These are phyloP conservation scores for Drosophila neoperkinsi DNA, from an alignment of 2,888 invertebrate genomes.

Conservation along the genomic window DNA sequence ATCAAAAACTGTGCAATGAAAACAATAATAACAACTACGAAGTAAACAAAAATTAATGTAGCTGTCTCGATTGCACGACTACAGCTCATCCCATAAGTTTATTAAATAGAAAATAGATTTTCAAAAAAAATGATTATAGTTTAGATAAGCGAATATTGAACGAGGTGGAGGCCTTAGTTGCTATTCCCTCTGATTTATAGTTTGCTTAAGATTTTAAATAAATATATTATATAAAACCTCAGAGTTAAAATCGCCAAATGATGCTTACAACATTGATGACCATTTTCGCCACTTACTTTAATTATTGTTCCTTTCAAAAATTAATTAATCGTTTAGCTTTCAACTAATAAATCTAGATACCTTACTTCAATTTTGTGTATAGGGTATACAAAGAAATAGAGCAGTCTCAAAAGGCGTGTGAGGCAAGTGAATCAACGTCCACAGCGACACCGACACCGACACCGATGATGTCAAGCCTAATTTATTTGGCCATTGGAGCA, in stretches of 20 bases:
- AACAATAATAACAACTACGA: constrained; percentile 35
- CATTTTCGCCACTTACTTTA: not conserved
- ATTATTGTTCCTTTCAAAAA: not conserved
- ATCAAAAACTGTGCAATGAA: constrained; percentile 61
- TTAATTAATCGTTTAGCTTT: not conserved
- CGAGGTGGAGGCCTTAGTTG: not conserved
- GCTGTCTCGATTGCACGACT: constrained; percentile 14
- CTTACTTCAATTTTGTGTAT: not conserved
- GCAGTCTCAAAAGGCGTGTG: constrained; percentile 23
- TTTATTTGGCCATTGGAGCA: constrained; percentile 50
- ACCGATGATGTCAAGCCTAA: constrained; percentile 63
- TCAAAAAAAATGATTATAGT: not conserved
- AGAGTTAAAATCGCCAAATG: not conserved
- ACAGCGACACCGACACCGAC: constrained; percentile 29
- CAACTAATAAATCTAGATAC: not conserved
- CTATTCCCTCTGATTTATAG: not conserved
- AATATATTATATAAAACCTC: accelerated
- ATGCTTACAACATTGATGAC: not conserved
- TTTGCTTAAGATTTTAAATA: not conserved
- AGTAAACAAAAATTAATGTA: constrained; percentile 26
- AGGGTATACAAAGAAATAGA: constrained; percentile 38
- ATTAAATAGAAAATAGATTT: not conserved
- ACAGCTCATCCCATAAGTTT: not conserved
- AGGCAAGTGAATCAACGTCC: constrained; percentile 36
- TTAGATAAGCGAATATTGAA: not conserved